Evolutionary conservation across 2,113 vertebrate species (phyloP), one percentile per base, ranked within the genome.

Genomic region (Zosterops borbonicus): DNA sequence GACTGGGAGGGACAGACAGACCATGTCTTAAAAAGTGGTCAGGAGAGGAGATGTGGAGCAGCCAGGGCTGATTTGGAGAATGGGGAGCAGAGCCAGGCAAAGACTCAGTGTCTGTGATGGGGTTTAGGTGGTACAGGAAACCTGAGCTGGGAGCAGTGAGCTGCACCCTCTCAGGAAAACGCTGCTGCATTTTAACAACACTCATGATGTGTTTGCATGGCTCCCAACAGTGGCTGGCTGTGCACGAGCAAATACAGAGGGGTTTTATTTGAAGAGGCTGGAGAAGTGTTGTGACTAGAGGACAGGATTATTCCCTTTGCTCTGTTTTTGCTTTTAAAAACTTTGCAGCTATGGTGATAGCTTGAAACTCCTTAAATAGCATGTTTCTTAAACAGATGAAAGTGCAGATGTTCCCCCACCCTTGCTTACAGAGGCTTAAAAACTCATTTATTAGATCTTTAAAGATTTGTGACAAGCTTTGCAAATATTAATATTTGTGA

Each of bases 361-460:
- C 63, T 76, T 95, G 74, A 74, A 64, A 81, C 28, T 11, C 88
- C 83, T 80, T 87, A 91, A 93, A 73, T 42, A 74, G 41, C 29
- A 2, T n/a, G 29, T 79, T 83, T 58, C 94, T 93, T 70, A 69
- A 93, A 44, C 67, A 81, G 74, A 82, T 37, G 49, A 83, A 89
- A 88, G 76, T 50, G 47, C 88, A 95, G 93, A 79, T 81, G 83
- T 83, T 90, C 81, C 62, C 70, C 50, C 33, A 50, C 33, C n/a
- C 46, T 29, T 78, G 62, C 87, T 96, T 96, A 85, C 63, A 92
- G 84, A 96, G 81, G 94, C 92, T 94, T 95, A 93, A 94, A 78
- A 87, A 39, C 81, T 95, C 86, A 93, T 97, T 95, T 94, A 60
- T 60, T 78, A 68, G 52, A 60, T 73, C 78, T 90, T 93, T 74